phyloP scores from a whole-genome alignment of 2,113 vertebrate genomes.

The Noctilio leporinus region DNA sequence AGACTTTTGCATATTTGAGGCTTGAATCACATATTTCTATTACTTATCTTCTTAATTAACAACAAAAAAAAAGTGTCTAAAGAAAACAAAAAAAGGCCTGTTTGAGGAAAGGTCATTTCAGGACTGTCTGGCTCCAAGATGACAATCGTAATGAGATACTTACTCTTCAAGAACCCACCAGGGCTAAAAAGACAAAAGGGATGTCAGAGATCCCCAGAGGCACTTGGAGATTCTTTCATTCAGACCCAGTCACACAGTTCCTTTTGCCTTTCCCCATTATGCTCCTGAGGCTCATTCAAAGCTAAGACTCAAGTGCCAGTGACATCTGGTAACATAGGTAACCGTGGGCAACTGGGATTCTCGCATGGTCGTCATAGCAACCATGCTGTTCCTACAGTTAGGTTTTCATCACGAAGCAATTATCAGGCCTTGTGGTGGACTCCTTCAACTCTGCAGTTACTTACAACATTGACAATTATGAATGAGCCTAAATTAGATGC shows the following conservation, averaged over 20 bases:
- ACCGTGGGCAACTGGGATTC: slow-evolving; percentile 50
- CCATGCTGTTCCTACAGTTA: background rate
- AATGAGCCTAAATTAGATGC: slow-evolving; percentile 47
- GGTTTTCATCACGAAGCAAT: slow-evolving; percentile 14
- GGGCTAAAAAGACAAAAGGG: background rate
- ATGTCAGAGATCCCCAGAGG: background rate
- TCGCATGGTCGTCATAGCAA: slow-evolving; percentile 47
- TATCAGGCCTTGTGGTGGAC: background rate
- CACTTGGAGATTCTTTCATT: background rate
- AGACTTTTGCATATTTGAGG: background rate
- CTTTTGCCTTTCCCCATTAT: background rate
- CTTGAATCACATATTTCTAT: background rate
- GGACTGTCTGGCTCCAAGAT: background rate
- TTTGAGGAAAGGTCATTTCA: background rate
- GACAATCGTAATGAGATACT: background rate
- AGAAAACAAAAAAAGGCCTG: background rate
- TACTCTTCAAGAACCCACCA: background rate
- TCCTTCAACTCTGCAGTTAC: background rate
- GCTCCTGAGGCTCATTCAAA: slow-evolving; percentile 29
- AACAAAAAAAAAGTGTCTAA: background rate
- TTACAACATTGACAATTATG: slow-evolving; percentile 28
- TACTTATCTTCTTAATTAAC: background rate
- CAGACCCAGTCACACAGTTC: background rate
- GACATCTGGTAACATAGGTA: slow-evolving; percentile 28
- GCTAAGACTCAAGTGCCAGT: background rate